A percentile compares a stretch with the other conserved stretches of the same genome.
phyloP scores from a whole-genome alignment of 35 echinoderm and acorn worm genomes.

The Nesometra sesokonis region DNA sequence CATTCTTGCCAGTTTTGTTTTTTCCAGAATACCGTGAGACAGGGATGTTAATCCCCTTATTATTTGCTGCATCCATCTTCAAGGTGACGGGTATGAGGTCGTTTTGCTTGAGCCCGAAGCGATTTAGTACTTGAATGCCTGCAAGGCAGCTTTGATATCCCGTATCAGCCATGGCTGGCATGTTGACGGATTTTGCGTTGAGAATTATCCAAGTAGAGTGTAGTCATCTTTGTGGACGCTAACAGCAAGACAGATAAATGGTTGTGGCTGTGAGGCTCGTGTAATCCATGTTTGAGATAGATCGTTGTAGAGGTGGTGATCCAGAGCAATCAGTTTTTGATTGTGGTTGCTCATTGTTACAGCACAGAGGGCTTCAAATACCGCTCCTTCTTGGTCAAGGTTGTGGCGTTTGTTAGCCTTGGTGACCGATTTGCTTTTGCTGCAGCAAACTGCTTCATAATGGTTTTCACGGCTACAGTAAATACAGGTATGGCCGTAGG shows the following conservation, averaged over 20 bases:
- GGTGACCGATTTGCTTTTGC: not conserved
- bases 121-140: conserved; percentile 7
- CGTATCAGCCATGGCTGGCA: not conserved
- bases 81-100: conserved; percentile 16
- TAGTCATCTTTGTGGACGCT: not conserved
- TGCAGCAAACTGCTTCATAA: not conserved
- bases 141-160: conserved; percentile 26
- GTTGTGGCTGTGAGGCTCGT: not conserved
- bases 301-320: conserved; percentile 17
- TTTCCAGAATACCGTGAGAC: conserved; percentile 17
- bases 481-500: not conserved
- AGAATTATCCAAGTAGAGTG: not conserved
- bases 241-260: not conserved
- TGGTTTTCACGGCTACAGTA: not conserved
- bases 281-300: not conserved
- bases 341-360: not conserved
- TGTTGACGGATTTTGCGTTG: not conserved
- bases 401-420: not conserved
- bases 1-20: not conserved
- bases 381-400: not conserved
- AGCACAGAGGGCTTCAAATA: conserved; percentile 9
- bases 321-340: not conserved
- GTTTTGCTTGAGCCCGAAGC: not conserved
- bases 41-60: conserved; percentile 5
- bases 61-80: conserved; percentile 19